A percentile compares a stretch with the other conserved stretches of the same genome.
These are phyloP conservation scores for Nyctibius bracteatus DNA, from an alignment of 2,113 vertebrate species.

Conservation along the genomic window DNA sequence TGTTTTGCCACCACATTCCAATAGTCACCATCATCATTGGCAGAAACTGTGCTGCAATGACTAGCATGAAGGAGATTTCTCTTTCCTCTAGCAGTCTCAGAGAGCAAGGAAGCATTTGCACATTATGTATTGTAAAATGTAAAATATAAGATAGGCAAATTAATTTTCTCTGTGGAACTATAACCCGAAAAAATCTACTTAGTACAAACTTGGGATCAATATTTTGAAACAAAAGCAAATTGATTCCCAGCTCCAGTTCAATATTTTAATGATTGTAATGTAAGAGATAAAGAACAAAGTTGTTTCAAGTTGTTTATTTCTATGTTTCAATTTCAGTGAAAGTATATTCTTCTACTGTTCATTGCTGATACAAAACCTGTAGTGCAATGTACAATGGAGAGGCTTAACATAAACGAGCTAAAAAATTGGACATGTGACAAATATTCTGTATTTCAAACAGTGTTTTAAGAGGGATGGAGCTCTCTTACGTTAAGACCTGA, in stretches of 20 bases:
- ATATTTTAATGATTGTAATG: constrained; percentile 63
- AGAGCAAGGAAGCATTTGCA: constrained; percentile 19
- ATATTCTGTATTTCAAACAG: constrained; percentile 32
- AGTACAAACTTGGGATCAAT: constrained; percentile 63
- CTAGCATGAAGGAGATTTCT: not conserved
- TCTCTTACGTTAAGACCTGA: constrained; percentile 2
- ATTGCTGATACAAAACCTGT: constrained; percentile 15
- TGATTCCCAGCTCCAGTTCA: constrained; percentile 43
- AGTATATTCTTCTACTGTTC: not conserved
- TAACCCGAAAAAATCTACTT: constrained; percentile 55
- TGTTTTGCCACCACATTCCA: constrained; percentile 19
- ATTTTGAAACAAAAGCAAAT: constrained; percentile 65
- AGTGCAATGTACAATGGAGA: not conserved
- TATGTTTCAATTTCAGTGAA: constrained; percentile 39
- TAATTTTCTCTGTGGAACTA: constrained; percentile 57
- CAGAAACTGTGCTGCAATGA: constrained; percentile 10
- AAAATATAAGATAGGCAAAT: constrained; percentile 56
- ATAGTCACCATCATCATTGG: not conserved
- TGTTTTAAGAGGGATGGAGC: constrained; percentile 19
- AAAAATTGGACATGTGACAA: constrained; percentile 4
- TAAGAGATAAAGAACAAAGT: constrained; percentile 61
- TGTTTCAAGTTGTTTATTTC: constrained; percentile 51
- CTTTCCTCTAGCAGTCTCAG: not conserved
- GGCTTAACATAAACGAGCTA: not conserved
- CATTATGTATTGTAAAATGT: not conserved